A percentile compares a stretch with the other conserved stretches of the same genome.
Evolutionary conservation across 2,888 invertebrate species (phyloP).

Genomic region (Polydrusus pterygomalis): DNA sequence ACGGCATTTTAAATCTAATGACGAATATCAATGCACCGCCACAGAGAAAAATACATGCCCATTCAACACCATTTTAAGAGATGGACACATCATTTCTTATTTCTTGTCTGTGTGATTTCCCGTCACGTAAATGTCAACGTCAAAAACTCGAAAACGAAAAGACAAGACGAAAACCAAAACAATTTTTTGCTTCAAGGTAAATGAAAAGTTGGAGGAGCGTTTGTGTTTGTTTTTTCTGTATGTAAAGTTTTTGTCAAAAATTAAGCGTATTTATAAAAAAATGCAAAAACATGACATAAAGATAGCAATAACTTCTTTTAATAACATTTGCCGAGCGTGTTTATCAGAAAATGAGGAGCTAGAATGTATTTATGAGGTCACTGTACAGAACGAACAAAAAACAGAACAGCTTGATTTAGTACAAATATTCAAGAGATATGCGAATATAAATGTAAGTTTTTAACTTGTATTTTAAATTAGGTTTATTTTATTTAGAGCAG

Average conservation of each 20-base stretch:
- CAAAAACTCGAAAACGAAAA: not conserved
- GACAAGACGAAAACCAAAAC: too few species aligned
- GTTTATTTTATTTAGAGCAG: not conserved
- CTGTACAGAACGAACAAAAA: slow-evolving; percentile 41
- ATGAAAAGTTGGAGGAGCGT: not conserved
- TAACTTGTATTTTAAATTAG: not conserved
- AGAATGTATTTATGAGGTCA: slow-evolving; percentile 41
- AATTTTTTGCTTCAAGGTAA: not conserved
- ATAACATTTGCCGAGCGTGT: slow-evolving; percentile 47
- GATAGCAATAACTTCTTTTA: slow-evolving; percentile 38
- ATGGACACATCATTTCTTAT: too few species aligned
- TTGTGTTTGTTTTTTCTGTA: slow-evolving; percentile 10
- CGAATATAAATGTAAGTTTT: slow-evolving; percentile 41
- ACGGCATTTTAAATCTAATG: not conserved
- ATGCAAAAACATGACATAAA: slow-evolving; percentile 43
- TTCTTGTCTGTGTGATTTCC: too few species aligned
- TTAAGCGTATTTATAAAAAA: slow-evolving; percentile 18
- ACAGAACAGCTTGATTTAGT: slow-evolving; percentile 37
- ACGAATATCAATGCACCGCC: too few species aligned
- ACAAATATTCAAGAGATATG: slow-evolving; percentile 41
- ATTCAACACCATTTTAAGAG: too few species aligned
- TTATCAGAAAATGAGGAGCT: slow-evolving; percentile 39
- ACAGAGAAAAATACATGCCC: too few species aligned
- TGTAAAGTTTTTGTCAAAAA: not conserved
- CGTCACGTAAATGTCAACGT: not conserved